These are phyloP conservation scores for Cygnus atratus DNA, from an alignment of 2,113 vertebrate species.

Conservation along the genomic window DNA sequence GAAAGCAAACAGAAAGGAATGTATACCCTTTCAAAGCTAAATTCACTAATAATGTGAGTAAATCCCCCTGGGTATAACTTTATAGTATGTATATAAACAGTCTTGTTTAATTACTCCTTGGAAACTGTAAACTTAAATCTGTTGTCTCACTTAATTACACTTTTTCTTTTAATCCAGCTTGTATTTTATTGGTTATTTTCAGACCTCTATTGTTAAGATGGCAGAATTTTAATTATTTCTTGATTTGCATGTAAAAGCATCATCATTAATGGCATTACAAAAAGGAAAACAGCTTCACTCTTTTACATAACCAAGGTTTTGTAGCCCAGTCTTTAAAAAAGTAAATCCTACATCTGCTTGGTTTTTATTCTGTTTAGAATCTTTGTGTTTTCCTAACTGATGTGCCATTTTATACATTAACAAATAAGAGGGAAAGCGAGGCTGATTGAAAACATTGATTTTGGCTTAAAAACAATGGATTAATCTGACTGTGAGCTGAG, in stretches of 20 bases:
- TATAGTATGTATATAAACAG: neutral
- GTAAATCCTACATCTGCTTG: neutral
- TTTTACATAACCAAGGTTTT: neutral
- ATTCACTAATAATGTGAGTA: neutral
- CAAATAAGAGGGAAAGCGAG: neutral
- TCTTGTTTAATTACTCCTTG: conserved; percentile 11
- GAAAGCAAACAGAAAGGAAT: neutral
- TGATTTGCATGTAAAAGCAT: conserved; percentile 13
- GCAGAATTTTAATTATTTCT: conserved; percentile 27
- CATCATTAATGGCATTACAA: neutral
- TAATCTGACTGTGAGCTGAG: neutral
- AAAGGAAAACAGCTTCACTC: neutral
- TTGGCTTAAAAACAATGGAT: neutral
- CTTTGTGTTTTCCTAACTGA: neutral
- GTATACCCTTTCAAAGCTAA: neutral
- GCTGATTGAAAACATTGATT: neutral
- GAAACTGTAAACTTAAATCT: neutral
- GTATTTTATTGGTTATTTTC: neutral
- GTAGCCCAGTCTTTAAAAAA: neutral
- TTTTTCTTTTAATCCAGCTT: neutral
- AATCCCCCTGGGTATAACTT: neutral
- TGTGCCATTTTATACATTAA: neutral
- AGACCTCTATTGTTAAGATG: neutral
- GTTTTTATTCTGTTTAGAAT: conserved; percentile 3
- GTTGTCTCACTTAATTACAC: neutral